Percentiles rank a stretch among this genome's conserved stretches.
Conservation (phyloP, 2,888 invertebrate genomes). For the Caenorhabditis angaria region DNA sequence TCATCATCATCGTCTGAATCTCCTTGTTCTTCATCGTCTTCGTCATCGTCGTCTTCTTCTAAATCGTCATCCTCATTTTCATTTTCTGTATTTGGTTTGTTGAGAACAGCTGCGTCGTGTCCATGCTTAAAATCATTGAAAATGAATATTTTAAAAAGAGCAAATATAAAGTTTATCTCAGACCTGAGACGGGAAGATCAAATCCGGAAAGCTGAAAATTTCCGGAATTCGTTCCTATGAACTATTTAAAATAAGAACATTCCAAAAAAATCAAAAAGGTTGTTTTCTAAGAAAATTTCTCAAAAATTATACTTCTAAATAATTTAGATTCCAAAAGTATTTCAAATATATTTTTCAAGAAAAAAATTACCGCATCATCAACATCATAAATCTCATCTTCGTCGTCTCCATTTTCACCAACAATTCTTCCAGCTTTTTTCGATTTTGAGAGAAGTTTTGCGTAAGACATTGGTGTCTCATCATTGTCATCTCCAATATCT, state of each 20-base stretch:
- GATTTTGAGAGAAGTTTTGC: slow-evolving; percentile 21
- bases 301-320: too few species aligned
- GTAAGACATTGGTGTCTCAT: slow-evolving; percentile 32
- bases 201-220: too few species aligned
- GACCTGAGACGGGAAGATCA: too few species aligned
- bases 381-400: slow-evolving; percentile 32
- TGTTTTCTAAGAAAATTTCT: too few species aligned
- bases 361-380: slow-evolving; percentile 31
- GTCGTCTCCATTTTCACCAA: slow-evolving; percentile 15
- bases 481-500: slow-evolving; percentile 27
- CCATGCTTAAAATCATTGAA: slow-evolving; percentile 37
- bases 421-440: slow-evolving; percentile 33
- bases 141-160: too few species aligned
- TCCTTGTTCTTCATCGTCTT: slow-evolving; percentile 22
- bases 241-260: too few species aligned
- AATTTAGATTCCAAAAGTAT: too few species aligned
- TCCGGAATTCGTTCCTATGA: too few species aligned
- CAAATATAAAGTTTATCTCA: too few species aligned
- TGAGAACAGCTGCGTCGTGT: slow-evolving; percentile 17
- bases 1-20: slow-evolving; percentile 46
- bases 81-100: slow-evolving; percentile 30
- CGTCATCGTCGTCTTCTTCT: slow-evolving; percentile 31
- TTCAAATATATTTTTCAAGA: background rate
- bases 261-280: slow-evolving; percentile 1
- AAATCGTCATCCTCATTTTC: slow-evolving; percentile 26